phyloP scores from a whole-genome alignment of 2,888 invertebrate genomes.

The Eristalinus aeneus region DNA sequence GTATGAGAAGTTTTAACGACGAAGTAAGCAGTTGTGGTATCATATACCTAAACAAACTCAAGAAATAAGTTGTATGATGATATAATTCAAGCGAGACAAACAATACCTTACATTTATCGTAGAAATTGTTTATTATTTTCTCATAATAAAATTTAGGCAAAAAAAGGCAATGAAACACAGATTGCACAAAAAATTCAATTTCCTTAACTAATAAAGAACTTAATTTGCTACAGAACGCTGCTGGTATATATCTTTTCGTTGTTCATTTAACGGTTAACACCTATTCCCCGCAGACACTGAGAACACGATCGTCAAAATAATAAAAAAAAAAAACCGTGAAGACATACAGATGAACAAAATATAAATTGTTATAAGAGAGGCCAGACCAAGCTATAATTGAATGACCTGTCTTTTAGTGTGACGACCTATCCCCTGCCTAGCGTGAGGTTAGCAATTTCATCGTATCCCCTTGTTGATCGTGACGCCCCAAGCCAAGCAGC shows the following conservation, averaged over 20 bases:
- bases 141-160: too few species aligned
- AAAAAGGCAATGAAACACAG: too few species aligned
- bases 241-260: constrained; percentile 7
- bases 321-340: not conserved
- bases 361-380: constrained; percentile 29
- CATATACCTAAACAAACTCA: too few species aligned
- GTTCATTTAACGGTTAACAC: constrained; percentile 55
- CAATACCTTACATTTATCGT: too few species aligned
- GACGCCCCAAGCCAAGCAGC: constrained; percentile 31
- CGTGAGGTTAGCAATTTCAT: constrained; percentile 38
- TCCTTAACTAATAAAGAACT: not conserved
- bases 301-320: constrained; percentile 17
- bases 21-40: too few species aligned
- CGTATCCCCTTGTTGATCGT: not conserved
- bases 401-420: constrained; percentile 64
- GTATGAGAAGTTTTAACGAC: too few species aligned
- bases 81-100: too few species aligned
- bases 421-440: constrained; percentile 40
- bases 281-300: constrained; percentile 25
- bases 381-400: constrained; percentile 52
- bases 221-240: too few species aligned
- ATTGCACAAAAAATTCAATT: not conserved
- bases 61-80: too few species aligned
- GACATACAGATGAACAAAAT: not conserved
- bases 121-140: too few species aligned